Evolutionary conservation across 37 sponge, comb jelly and placozoan genomes (phyloP).

Genomic region (Ephydatia muelleri): DNA sequence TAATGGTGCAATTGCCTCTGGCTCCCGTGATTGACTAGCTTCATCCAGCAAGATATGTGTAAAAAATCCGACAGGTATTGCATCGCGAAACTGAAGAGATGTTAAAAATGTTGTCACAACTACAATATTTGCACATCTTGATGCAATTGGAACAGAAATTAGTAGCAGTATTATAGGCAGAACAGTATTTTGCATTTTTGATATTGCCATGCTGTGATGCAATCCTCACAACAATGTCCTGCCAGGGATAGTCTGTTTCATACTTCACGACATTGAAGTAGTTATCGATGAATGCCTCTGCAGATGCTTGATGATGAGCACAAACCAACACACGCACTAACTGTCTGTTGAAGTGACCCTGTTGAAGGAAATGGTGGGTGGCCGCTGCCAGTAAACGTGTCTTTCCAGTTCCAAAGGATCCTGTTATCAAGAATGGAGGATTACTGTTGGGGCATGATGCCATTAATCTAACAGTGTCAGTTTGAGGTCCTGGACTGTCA

Average conservation of each 20-base stretch:
- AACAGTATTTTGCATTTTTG: neutral
- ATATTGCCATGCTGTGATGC: neutral
- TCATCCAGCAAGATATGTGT: constrained; percentile 42
- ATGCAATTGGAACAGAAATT: neutral
- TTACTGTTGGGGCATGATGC: constrained; percentile 20
- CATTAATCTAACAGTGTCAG: constrained; percentile 1
- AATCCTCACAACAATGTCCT: neutral
- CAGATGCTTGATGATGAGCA: constrained; percentile 67
- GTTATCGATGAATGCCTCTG: constrained; percentile 58
- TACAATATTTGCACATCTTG: neutral
- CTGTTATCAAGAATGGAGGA: constrained; percentile 53
- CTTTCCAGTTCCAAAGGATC: constrained; percentile 84
- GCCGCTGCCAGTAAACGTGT: constrained; percentile 65
- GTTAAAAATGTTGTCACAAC: constrained; percentile 46
- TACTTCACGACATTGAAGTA: constrained; percentile 48
- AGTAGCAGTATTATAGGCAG: neutral
- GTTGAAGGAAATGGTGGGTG: constrained; percentile 44
- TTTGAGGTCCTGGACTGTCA: neutral
- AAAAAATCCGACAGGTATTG: constrained; percentile 5
- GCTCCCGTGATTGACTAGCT: constrained; percentile 25
- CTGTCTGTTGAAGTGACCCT: neutral
- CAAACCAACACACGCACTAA: constrained; percentile 41
- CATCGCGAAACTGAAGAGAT: neutral
- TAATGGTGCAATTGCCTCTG: constrained; percentile 28
- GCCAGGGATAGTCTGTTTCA: neutral